phyloP scores from a whole-genome alignment of 2,888 invertebrate genomes.

The Microchrysa polita region DNA sequence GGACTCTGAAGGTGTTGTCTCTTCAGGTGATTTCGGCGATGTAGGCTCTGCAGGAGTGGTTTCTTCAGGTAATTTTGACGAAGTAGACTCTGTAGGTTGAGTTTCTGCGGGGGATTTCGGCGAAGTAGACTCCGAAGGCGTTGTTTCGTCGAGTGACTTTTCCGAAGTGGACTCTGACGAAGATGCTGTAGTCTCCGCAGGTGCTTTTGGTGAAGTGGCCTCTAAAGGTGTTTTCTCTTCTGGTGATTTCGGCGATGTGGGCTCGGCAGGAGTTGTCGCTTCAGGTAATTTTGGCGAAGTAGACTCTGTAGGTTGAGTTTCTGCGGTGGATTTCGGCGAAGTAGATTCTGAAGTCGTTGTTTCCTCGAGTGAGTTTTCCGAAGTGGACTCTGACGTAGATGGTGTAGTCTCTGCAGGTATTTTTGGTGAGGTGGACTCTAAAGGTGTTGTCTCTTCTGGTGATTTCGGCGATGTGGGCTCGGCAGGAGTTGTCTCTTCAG shows the following conservation, averaged over 20 bases:
- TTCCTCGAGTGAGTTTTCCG: too few species aligned
- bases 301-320: background rate
- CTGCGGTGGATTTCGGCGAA: background rate
- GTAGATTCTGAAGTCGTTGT: background rate
- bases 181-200: background rate
- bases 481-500: too few species aligned
- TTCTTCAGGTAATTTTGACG: background rate
- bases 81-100: too few species aligned
- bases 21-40: background rate
- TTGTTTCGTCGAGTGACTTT: background rate
- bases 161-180: background rate
- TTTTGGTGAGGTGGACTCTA: background rate
- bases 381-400: background rate
- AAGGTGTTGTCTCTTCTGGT: background rate
- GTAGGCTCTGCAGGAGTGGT: background rate
- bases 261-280: background rate
- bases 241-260: background rate
- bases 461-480: background rate
- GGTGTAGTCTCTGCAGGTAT: background rate
- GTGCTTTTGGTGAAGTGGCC: background rate
- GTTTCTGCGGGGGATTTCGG: background rate
- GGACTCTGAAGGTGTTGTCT: background rate
- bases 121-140: background rate
- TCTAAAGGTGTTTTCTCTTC: background rate
- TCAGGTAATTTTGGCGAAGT: too few species aligned